These are phyloP conservation scores for Drosophila leontia DNA, from an alignment of 1,140 invertebrate species.

Conservation along the genomic window DNA sequence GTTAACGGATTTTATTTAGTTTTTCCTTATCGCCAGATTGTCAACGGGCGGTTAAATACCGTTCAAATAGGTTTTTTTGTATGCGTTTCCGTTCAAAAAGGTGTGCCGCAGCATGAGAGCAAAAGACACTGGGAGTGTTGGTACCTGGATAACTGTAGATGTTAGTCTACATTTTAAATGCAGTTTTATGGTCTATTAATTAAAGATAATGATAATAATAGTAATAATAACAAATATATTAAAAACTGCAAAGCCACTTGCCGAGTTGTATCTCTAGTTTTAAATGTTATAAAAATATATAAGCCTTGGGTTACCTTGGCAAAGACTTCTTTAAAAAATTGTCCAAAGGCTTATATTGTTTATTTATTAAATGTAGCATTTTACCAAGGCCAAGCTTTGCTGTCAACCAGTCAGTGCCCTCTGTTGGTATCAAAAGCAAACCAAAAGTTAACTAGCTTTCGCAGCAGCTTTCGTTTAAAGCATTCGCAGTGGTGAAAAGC, in stretches of 20 bases:
- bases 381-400: slow-evolving; percentile 5
- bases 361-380: not conserved
- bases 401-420: slow-evolving; percentile 23
- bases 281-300: too few relatives aligned
- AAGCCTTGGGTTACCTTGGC: not conserved
- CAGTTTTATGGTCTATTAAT: not conserved
- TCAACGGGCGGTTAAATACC: slow-evolving; percentile 43
- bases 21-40: slow-evolving; percentile 24
- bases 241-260: not conserved
- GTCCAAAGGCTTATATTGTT: too few relatives aligned
- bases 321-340: not conserved
- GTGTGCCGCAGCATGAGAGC: slow-evolving; percentile 19
- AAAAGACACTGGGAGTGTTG: slow-evolving; percentile 11
- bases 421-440: slow-evolving; percentile 7
- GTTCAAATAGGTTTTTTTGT: slow-evolving; percentile 17
- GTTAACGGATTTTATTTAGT: slow-evolving; percentile 21
- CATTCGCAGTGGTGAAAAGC: slow-evolving; percentile 51
- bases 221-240: too few relatives aligned
- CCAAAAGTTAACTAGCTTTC: slow-evolving; percentile 4
- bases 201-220: not conserved
- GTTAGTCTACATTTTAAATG: not conserved
- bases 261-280: not conserved
- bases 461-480: not conserved
- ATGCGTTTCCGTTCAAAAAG: slow-evolving; percentile 15
- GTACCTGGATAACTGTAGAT: not conserved